Conservation (phyloP, 2,113 vertebrate species). For the Platichthys stellatus region DNA sequence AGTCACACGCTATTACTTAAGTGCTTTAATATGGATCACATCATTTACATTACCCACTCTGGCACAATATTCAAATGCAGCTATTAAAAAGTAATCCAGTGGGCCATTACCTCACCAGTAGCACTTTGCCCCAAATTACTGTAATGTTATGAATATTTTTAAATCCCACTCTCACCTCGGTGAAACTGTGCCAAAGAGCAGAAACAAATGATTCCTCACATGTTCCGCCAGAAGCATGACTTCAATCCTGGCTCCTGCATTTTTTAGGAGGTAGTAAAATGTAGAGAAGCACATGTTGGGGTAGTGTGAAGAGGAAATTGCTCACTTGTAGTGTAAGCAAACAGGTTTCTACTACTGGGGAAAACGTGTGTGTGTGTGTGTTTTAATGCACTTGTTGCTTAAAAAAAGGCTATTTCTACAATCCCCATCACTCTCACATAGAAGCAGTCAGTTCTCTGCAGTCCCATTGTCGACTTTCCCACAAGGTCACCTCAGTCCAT, state of each 20-base stretch:
- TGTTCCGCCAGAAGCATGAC: conserved; percentile 77
- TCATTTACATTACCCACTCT: conserved; percentile 67
- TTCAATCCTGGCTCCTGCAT: conserved; percentile 66
- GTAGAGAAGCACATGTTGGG: conserved; percentile 51
- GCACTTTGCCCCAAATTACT: conserved; percentile 62
- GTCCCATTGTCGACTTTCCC: conserved; percentile 53
- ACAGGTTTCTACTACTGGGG: conserved; percentile 51
- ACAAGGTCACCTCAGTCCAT: conserved; percentile 63
- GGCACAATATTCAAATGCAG: conserved; percentile 35
- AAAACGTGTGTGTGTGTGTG: conserved; percentile 18
- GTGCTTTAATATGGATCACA: conserved; percentile 52
- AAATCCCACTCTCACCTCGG: conserved; percentile 61
- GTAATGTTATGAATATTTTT: conserved; percentile 70
- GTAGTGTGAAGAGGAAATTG: conserved; percentile 62
- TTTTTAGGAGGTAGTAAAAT: conserved; percentile 71
- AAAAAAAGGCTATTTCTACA: not conserved
- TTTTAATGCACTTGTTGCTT: conserved; percentile 39
- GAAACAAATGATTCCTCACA: conserved; percentile 64
- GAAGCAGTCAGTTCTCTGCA: conserved; percentile 1
- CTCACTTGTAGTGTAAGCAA: conserved; percentile 53
- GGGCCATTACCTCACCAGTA: conserved; percentile 77
- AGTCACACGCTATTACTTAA: conserved; percentile 30
- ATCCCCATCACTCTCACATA: not conserved
- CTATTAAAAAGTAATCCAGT: conserved; percentile 53
- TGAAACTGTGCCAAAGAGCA: conserved; percentile 60